These are phyloP conservation scores for Okamejei kenojei DNA, from an alignment of 2,797 vertebrate species.

Conservation along the genomic window DNA sequence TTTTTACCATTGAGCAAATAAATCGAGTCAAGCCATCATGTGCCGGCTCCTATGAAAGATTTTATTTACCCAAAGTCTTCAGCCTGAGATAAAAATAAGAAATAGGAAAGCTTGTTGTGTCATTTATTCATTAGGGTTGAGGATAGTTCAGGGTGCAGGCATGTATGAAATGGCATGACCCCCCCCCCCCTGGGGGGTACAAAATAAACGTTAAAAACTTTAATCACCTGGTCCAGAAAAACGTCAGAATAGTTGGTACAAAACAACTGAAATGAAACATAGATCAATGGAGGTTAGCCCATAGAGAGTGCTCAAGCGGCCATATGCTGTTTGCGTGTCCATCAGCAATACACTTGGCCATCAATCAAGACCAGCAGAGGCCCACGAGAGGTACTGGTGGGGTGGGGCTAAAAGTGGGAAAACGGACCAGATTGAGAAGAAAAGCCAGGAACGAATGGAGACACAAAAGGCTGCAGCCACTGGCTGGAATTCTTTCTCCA, in stretches of 20 bases:
- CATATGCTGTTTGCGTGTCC: no score
- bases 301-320: neutral
- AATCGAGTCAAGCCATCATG: slow-evolving; percentile 12
- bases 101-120: slow-evolving; percentile 6
- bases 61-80: slow-evolving; percentile 27
- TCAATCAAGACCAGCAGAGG: no score
- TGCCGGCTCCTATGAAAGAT: slow-evolving; percentile 8
- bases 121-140: slow-evolving; percentile 30
- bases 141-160: neutral
- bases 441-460: no score
- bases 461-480: no score
- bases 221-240: neutral
- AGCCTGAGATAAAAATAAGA: slow-evolving; percentile 11
- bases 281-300: neutral
- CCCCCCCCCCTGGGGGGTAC: no score
- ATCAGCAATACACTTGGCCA: no score
- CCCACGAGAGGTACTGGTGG: neutral
- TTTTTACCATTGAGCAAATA: slow-evolving; percentile 34
- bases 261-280: neutral
- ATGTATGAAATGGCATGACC: neutral
- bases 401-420: neutral
- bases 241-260: neutral
- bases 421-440: no score
- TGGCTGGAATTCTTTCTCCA: no score
- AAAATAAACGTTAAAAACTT: neutral